Evolutionary conservation across 2,888 invertebrate genomes (phyloP).

Genomic region (Terebella lapidaria): DNA sequence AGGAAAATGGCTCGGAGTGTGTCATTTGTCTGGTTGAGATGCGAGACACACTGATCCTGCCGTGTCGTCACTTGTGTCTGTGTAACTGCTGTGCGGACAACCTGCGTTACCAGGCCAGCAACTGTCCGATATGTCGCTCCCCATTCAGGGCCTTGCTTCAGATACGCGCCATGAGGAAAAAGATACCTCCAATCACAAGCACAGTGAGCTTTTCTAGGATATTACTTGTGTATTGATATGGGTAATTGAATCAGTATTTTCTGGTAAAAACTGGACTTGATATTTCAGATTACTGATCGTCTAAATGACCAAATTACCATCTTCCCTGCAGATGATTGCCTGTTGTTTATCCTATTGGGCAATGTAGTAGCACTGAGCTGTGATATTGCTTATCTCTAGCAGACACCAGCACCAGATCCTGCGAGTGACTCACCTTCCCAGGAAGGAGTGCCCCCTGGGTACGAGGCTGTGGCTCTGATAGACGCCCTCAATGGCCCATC

Average conservation of each 20-base stretch:
- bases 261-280: too few relatives aligned
- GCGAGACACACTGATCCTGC: constrained; percentile 92
- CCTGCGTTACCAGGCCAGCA: constrained; percentile 85
- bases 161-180: constrained; percentile 85
- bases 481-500: constrained; percentile 86
- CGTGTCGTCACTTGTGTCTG: constrained; percentile 92
- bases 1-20: constrained; percentile 79
- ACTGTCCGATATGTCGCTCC: constrained; percentile 98
- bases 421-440: constrained; percentile 25
- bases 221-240: too few relatives aligned
- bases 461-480: constrained; percentile 87
- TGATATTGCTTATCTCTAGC: too few relatives aligned
- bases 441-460: constrained; percentile 85
- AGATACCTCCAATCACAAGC: constrained; percentile 23
- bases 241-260: too few relatives aligned
- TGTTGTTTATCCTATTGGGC: too few relatives aligned
- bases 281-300: too few relatives aligned
- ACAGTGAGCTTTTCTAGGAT: too few relatives aligned
- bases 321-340: too few relatives aligned
- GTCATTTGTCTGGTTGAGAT: constrained; percentile 99
- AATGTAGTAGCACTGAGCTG: too few relatives aligned
- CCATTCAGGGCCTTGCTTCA: constrained; percentile 95
- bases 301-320: too few relatives aligned
- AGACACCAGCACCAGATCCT: not conserved
- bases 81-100: constrained; percentile 98